Conservation (phyloP, 2,113 vertebrate genomes). For the Stegostoma tigrinum region DNA sequence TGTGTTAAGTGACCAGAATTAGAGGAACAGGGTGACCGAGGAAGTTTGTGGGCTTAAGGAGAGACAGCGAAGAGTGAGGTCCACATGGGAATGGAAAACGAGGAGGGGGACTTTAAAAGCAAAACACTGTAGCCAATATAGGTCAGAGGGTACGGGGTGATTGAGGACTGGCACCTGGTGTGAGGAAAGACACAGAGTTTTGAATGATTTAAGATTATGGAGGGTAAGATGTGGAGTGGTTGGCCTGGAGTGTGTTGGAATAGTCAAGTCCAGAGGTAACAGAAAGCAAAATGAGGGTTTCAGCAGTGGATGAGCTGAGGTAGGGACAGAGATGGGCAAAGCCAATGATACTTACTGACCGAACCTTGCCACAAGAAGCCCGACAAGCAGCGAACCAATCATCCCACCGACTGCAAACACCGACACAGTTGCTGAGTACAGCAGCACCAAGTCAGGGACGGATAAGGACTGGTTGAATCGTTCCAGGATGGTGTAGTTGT, state of each 20-base stretch:
- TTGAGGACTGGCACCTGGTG: neutral
- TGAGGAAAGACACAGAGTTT: neutral
- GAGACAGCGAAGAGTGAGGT: neutral
- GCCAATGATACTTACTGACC: constrained; percentile 61
- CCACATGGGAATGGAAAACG: neutral
- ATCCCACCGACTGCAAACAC: constrained; percentile 79
- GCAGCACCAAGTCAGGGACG: constrained; percentile 55
- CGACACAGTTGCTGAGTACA: constrained; percentile 79
- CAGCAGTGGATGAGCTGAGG: neutral
- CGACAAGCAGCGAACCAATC: constrained; percentile 68
- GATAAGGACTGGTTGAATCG: constrained; percentile 49
- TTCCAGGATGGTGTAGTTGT: constrained; percentile 61
- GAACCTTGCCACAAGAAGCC: constrained; percentile 63
- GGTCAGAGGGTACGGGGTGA: neutral
- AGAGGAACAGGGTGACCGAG: neutral
- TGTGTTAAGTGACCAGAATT: neutral
- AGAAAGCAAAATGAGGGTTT: neutral
- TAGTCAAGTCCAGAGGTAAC: neutral
- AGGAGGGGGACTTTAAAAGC: neutral
- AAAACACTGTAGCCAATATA: neutral
- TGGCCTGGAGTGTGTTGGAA: neutral
- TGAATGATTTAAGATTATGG: neutral
- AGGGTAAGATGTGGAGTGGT: neutral
- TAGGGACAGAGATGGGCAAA: neutral
- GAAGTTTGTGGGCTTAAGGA: neutral